These are phyloP conservation scores for Beris chalybata DNA, from an alignment of 2,888 invertebrate species.

Conservation along the genomic window DNA sequence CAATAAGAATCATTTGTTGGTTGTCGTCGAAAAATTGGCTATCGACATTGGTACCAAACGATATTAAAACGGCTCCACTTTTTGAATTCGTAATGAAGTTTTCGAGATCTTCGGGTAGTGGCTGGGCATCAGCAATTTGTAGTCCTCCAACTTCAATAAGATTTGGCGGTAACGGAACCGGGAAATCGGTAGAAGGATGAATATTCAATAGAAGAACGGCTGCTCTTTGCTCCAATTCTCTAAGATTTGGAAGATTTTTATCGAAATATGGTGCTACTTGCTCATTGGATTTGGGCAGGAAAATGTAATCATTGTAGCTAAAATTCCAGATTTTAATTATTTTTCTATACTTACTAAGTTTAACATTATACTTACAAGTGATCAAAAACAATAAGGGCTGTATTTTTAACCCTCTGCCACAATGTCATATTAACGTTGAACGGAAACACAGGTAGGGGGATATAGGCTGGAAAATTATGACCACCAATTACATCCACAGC, in stretches of 20 bases:
- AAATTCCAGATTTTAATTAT: neutral
- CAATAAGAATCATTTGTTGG: constrained; percentile 42
- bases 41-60: constrained; percentile 49
- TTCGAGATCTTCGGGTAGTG: constrained; percentile 45
- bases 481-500: constrained; percentile 37
- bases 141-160: constrained; percentile 52
- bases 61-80: constrained; percentile 50
- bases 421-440: constrained; percentile 3
- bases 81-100: constrained; percentile 45
- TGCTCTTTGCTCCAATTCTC: constrained; percentile 42
- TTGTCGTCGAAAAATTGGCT: constrained; percentile 38
- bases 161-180: constrained; percentile 50
- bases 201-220: constrained; percentile 49
- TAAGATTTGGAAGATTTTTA: constrained; percentile 39
- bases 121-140: constrained; percentile 47
- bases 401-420: neutral
- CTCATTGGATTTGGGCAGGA: constrained; percentile 41
- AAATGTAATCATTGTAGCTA: constrained; percentile 41
- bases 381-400: neutral
- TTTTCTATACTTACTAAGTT: neutral
- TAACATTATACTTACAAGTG: neutral
- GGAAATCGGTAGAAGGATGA: constrained; percentile 48
- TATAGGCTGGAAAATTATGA: constrained; percentile 41
- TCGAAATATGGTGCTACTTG: constrained; percentile 40
- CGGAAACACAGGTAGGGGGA: constrained; percentile 35